Evolutionary conservation across 2,888 invertebrate genomes (phyloP).

Genomic region (Creontiades dilutus): DNA sequence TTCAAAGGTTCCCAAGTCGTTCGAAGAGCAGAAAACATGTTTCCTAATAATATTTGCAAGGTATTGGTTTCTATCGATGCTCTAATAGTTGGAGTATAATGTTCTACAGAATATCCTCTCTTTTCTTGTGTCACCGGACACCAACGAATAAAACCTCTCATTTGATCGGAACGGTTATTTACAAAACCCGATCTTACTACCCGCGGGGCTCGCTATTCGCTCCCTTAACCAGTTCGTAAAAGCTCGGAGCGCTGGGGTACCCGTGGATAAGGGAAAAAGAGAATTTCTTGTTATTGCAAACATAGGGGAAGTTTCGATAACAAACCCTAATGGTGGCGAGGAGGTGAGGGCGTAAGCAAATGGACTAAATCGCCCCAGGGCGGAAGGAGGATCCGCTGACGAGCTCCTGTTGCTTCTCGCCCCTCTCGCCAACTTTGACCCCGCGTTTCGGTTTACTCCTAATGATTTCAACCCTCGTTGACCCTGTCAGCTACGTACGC

Average conservation of each 20-base stretch:
- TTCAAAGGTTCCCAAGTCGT: no score
- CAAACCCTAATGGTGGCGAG: not conserved
- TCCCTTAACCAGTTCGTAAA: not conserved
- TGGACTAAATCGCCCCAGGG: constrained; percentile 34
- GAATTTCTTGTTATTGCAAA: not conserved
- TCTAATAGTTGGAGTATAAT: no score
- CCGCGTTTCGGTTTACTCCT: not conserved
- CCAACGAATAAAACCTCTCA: no score
- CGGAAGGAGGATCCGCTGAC: not conserved
- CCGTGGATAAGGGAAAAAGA: not conserved
- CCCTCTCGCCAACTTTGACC: not conserved
- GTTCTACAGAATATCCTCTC: no score
- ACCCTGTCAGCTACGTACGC: not conserved
- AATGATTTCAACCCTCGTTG: not conserved
- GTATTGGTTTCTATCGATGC: no score
- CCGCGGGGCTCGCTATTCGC: not conserved
- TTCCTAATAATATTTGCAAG: no score
- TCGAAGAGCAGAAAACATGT: no score
- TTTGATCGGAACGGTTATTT: not conserved
- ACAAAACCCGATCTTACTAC: not conserved
- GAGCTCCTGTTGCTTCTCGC: not conserved
- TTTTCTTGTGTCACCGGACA: no score
- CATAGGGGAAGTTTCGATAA: not conserved
- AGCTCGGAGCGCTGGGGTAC: not conserved
- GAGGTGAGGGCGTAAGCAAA: constrained; percentile 8